phyloP scores from a whole-genome alignment of 2,797 vertebrate species.

The Crenichthys baileyi region DNA sequence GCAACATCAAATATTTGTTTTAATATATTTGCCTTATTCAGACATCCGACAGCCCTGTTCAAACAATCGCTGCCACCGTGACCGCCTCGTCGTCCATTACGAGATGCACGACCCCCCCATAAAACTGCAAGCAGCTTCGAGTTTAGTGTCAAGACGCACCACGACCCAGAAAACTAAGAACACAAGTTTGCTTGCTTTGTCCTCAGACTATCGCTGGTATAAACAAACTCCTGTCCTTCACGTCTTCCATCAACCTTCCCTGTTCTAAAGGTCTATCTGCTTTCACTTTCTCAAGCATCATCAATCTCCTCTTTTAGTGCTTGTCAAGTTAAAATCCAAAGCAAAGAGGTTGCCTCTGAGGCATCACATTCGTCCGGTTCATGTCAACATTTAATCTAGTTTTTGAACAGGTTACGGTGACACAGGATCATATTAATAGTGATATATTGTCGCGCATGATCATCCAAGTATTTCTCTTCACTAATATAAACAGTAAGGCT shows the following conservation, averaged over 20 bases:
- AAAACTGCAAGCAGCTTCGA: conserved; percentile 23
- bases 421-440: conserved; percentile 20
- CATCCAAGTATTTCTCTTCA: conserved; percentile 53
- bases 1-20: conserved; percentile 4
- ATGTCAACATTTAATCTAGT: conserved; percentile 18
- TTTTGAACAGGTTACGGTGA: conserved; percentile 16
- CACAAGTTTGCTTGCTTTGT: conserved; percentile 23
- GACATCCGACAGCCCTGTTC: conserved; percentile 23
- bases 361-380: conserved; percentile 18
- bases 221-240: conserved; percentile 18
- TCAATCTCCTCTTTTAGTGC: conserved; percentile 38
- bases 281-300: conserved; percentile 19
- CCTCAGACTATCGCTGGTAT: conserved; percentile 18
- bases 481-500: conserved; percentile 48
- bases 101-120: conserved; percentile 1
- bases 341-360: conserved; percentile 32
- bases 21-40: conserved; percentile 1
- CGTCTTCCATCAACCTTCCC: conserved; percentile 17
- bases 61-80: conserved; percentile 19
- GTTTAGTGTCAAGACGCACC: conserved; percentile 18
- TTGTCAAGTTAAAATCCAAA: conserved; percentile 52
- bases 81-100: conserved; percentile 30
- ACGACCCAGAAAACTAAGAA: conserved; percentile 28
- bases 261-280: conserved; percentile 8
- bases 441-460: conserved; percentile 48